Evolutionary conservation across 2,797 vertebrate species (phyloP), one percentile per base, ranked within the genome.

Genomic region (Muscicapa striata): DNA sequence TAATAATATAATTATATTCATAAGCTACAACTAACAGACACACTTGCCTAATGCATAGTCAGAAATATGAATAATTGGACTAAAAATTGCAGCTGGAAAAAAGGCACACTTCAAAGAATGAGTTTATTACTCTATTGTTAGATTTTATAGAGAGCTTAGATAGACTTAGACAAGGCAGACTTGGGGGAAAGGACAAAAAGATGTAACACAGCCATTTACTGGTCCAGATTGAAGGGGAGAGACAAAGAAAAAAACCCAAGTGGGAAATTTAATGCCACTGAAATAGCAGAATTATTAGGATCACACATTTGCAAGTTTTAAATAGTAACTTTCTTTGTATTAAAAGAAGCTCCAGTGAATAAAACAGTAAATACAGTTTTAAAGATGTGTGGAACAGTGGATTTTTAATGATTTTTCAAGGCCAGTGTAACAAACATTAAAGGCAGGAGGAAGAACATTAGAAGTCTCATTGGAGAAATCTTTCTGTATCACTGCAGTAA

Each of bases 221-320:
- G 10, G 11, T 22, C 11, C 29, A 26, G 23, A 11, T 0, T 43
- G 4, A 5, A 5, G 2, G 2, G 4, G 7, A 38, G 5, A 10
- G 18, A 10, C 1, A 49, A 7, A 13, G 1, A 49, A 61, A 79
- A 18, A 89, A 63, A 43, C 20, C 6, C 29, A 73, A 32, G 8
- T 3, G 5, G 15, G 8, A 87, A 84, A 32, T 78, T 48, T 58
- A 52, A 52, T 34, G 13, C 11, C 14, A 23, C 5, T 3, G 4
- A 74, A 76, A 70, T 1, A 45, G 3, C 6, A 55, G 67, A 30
- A 36, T 30, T 29, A 45, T 38, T 36, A 48, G 30, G 43, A 11
- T 43, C 18, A 13, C 5, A 8, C 2, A 6, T 32, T 67, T 69
- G 3, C 13, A 29, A 67, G 5, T 21, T 70, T 80, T 36, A 74